Base-by-base conservation (phyloP, 2,888 invertebrate species). In the Campoletis raptor region DNA sequence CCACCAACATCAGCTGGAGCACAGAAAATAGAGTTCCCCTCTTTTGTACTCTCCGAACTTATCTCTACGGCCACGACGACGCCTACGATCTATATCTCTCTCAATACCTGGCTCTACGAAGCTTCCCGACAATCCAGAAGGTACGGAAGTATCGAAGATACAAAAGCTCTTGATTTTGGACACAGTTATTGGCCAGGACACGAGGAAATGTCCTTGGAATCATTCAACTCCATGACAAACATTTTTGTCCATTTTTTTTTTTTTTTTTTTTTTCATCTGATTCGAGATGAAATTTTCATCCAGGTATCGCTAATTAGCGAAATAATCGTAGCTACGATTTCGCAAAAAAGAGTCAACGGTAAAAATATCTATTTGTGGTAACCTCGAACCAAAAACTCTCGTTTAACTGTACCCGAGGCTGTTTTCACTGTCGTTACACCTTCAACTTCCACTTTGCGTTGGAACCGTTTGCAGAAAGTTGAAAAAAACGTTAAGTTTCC, bases 1-100 rank as follows among this genome's bases (percentile, higher is more conserved):
- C 54, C 42, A 52, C 30, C 72, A 45, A 48, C 69, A 81, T 74
- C 84, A 80, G 61, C 84, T 48, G 80, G 36, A 64, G 40, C 54
- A 52, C 42, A 24, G 48, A 45, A 36, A 24, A 48, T 48, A 15
- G 40, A 69, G 42, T 37, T 64, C 67, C 45, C 52, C 54, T 24
- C 37, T 57, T 67, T 74, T 61, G 21, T 67, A 74, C 67, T 74
- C 73, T 72, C 66, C 54, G 61, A 36, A 61, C 42, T 80, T 61
- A 67, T 79, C 69, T 45, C 70, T 6, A 76, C 24, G 70, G 66
- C 42, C 72, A 66, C 24, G 42, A 73, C 24, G 61, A 84, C 74
- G 83, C 73, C 74, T 78, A 78, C 78, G 54, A 73, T 83, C 15
- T 24, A 21, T 61, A 37, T 64, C 30, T 37, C 36, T 45, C 21